Percentiles rank a stretch among this genome's conserved stretches.
Conservation (phyloP, 2,888 invertebrate species). For the Caenorhabditis auriculariae region DNA sequence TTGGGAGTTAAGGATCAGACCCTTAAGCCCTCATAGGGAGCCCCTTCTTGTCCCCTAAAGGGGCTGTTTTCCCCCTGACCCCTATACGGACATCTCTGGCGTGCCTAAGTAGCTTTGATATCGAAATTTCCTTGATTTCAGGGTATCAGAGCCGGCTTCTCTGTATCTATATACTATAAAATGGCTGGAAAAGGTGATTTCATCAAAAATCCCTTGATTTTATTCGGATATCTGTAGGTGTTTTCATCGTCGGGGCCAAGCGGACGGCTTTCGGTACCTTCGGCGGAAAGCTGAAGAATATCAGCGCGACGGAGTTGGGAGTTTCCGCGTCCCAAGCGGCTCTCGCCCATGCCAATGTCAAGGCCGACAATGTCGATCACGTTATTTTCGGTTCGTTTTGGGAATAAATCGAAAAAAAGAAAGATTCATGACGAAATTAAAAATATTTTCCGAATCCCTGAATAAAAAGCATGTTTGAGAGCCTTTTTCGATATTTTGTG, state of each 20-base stretch:
- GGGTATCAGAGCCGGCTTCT: too few relatives aligned
- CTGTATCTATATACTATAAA: neutral
- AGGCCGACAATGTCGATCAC: slow-evolving; percentile 83
- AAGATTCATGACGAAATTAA: too few relatives aligned
- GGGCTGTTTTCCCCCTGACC: too few relatives aligned
- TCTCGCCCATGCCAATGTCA: slow-evolving; percentile 74
- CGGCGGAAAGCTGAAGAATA: slow-evolving; percentile 72
- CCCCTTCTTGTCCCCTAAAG: too few relatives aligned
- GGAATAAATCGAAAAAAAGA: too few relatives aligned
- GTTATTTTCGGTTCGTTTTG: slow-evolving; percentile 80
- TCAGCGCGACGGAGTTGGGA: slow-evolving; percentile 72
- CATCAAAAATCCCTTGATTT: neutral
- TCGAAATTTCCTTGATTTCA: slow-evolving; percentile 1
- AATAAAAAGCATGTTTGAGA: neutral
- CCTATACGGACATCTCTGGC: too few relatives aligned
- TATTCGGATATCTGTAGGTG: slow-evolving; percentile 39
- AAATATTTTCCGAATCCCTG: neutral
- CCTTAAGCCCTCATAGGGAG: too few relatives aligned
- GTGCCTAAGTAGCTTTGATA: too few relatives aligned
- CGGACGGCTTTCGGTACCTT: slow-evolving; percentile 94
- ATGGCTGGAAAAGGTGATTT: slow-evolving; percentile 22
- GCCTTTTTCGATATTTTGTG: neutral
- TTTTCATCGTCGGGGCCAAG: slow-evolving; percentile 81
- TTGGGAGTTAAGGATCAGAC: too few relatives aligned
- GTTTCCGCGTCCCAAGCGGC: slow-evolving; percentile 68